Conservation (phyloP, 92 coral and sea anemone species). For the Palythoa caribaeorum region DNA sequence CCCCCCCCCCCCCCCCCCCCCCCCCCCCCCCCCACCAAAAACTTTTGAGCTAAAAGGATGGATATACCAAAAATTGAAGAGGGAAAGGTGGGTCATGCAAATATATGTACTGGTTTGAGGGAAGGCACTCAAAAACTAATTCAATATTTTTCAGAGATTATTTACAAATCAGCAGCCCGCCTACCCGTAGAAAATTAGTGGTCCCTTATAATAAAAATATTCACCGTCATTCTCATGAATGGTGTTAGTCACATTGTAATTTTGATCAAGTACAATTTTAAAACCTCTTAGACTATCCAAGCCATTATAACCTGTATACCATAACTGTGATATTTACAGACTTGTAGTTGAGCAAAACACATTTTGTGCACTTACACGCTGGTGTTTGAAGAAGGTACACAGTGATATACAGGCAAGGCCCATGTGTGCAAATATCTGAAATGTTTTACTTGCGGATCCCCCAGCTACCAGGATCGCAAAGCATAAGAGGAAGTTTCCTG, state of each 20-base stretch:
- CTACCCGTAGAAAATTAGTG: not conserved
- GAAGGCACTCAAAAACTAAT: not conserved
- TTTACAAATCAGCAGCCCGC: not conserved
- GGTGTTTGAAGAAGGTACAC: constrained; percentile 60
- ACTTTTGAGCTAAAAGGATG: not conserved
- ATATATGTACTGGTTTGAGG: not conserved
- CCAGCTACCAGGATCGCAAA: constrained; percentile 4
- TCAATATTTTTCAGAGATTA: not conserved
- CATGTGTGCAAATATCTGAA: constrained; percentile 4
- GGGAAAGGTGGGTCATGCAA: not conserved
- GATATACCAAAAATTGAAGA: not conserved
- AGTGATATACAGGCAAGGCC: constrained; percentile 2
- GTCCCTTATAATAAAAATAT: constrained; percentile 17
- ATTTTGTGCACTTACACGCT: constrained; percentile 41
- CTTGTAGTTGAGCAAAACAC: constrained; percentile 4
- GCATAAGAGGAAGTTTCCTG: not conserved
- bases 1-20: too few relatives aligned
- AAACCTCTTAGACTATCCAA: not conserved
- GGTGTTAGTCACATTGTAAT: constrained; percentile 15
- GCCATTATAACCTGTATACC: constrained; percentile 6
- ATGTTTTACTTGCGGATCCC: constrained; percentile 5
- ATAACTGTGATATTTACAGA: constrained; percentile 17
- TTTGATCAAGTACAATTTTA: not conserved
- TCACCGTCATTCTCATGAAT: not conserved
- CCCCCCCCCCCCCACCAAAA: not conserved